Percentiles rank a stretch among this genome's conserved stretches.
phyloP scores from a whole-genome alignment of 2,113 vertebrate species.

The Sinocyclocheilus anophthalmus region DNA sequence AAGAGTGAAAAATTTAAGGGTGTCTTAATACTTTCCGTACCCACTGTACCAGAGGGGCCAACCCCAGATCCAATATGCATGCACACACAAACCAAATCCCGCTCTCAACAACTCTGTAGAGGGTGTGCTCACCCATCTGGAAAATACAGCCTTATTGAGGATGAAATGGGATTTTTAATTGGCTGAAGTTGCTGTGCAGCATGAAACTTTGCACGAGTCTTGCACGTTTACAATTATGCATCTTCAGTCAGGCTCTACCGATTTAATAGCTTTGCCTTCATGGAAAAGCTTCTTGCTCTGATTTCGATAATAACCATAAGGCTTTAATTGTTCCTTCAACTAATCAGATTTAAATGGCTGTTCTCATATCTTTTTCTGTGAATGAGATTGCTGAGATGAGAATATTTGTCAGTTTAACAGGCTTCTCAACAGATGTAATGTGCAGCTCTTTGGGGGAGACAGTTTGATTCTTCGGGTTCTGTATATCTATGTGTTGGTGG shows the following conservation, averaged over 20 bases:
- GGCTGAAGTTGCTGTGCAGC: slow-evolving; percentile 39
- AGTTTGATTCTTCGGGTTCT: background rate
- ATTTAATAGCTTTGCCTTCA: slow-evolving; percentile 69
- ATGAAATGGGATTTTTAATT: slow-evolving; percentile 45
- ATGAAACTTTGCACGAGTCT: slow-evolving; percentile 63
- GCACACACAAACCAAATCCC: slow-evolving; percentile 38
- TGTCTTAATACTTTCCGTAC: too few relatives aligned
- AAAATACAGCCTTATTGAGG: slow-evolving; percentile 37
- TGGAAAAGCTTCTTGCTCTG: slow-evolving; percentile 60
- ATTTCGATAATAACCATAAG: slow-evolving; percentile 30
- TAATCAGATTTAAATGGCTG: slow-evolving; percentile 65
- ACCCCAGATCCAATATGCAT: slow-evolving; percentile 33
- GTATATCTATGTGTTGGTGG: background rate
- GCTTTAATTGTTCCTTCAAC: slow-evolving; percentile 62
- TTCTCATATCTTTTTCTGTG: background rate
- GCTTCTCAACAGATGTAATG: slow-evolving; percentile 20
- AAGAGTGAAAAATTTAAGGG: too few relatives aligned
- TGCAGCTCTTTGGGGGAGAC: too few relatives aligned
- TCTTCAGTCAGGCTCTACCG: slow-evolving; percentile 68
- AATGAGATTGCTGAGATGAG: slow-evolving; percentile 25
- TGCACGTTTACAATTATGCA: slow-evolving; percentile 62
- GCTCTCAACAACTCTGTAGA: slow-evolving; percentile 47
- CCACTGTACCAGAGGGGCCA: slow-evolving; percentile 27
- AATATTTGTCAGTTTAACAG: slow-evolving; percentile 16
- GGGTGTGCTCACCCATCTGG: slow-evolving; percentile 14